These are phyloP conservation scores for Diaprepes abbreviatus DNA, from an alignment of 2,888 invertebrate genomes.

Conservation along the genomic window DNA sequence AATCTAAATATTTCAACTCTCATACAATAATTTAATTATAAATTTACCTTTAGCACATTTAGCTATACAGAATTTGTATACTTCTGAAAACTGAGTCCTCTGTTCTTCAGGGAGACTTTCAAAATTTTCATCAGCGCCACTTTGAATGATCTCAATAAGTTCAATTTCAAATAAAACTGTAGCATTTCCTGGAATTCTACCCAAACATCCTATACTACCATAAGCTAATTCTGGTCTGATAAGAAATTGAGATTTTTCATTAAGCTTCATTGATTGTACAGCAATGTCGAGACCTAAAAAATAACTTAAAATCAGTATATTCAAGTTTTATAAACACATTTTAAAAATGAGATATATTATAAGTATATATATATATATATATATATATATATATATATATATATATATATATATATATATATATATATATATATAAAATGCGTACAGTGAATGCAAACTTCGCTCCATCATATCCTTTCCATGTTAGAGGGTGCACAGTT, in stretches of 20 bases:
- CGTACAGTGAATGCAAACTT: too few relatives aligned
- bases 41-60: conserved; percentile 75
- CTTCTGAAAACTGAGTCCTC: conserved; percentile 72
- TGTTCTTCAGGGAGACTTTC: conserved; percentile 71
- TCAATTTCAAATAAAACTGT: conserved; percentile 83
- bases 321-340: too few relatives aligned
- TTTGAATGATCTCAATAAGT: conserved; percentile 74
- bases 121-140: conserved; percentile 68
- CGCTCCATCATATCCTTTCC: too few relatives aligned
- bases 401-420: too few relatives aligned
- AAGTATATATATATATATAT: too few relatives aligned
- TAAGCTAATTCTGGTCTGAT: conserved; percentile 82
- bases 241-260: conserved; percentile 84
- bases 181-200: conserved; percentile 81
- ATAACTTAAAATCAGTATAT: background rate
- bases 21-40: too few relatives aligned
- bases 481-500: too few relatives aligned
- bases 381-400: too few relatives aligned
- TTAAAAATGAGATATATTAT: too few relatives aligned
- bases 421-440: too few relatives aligned
- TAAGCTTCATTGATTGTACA: conserved; percentile 82
- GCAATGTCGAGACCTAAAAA: conserved; percentile 78
- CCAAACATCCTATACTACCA: conserved; percentile 81
- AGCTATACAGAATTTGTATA: conserved; percentile 73
- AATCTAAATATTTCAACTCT: too few relatives aligned